phyloP scores from a whole-genome alignment of 2,888 invertebrate species.

The Trissolcus brochymenae region DNA sequence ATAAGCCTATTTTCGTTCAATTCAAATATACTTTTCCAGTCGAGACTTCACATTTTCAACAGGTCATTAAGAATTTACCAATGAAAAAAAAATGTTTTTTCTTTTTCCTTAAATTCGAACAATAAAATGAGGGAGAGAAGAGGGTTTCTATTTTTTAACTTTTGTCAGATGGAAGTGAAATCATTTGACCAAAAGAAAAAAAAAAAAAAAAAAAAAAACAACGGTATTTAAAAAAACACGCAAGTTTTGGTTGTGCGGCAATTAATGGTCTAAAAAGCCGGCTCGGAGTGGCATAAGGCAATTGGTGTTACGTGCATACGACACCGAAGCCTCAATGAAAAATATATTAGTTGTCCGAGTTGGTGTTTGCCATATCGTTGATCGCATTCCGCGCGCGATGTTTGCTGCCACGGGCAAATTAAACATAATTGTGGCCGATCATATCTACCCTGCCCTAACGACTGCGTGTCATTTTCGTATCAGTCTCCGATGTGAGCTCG shows the following conservation, averaged over 20 bases:
- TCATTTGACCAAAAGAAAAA: neutral
- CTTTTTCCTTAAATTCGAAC: neutral
- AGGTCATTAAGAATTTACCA: too few species aligned
- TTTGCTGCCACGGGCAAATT: slow-evolving; percentile 67
- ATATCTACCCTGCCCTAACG: slow-evolving; percentile 65
- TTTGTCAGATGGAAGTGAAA: neutral
- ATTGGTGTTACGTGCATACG: slow-evolving; percentile 23
- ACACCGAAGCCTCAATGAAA: slow-evolving; percentile 53
- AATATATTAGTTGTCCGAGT: slow-evolving; percentile 56
- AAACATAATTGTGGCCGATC: slow-evolving; percentile 69
- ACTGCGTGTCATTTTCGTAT: slow-evolving; percentile 52
- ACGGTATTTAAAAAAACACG: slow-evolving; percentile 10
- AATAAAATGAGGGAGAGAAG: too few species aligned
- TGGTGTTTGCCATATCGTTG: slow-evolving; percentile 58
- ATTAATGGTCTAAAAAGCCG: slow-evolving; percentile 44
- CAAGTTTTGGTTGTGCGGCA: slow-evolving; percentile 24
- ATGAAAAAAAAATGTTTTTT: too few species aligned
- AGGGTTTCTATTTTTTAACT: too few species aligned
- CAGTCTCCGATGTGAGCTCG: slow-evolving; percentile 19
- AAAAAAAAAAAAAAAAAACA: too few species aligned
- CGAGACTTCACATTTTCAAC: too few species aligned
- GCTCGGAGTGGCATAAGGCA: slow-evolving; percentile 24
- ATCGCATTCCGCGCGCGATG: slow-evolving; percentile 63
- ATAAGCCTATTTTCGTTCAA: too few species aligned
- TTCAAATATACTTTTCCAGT: too few species aligned